phyloP scores from a whole-genome alignment of 1,140 invertebrate species.

The Lucilia cuprina region DNA sequence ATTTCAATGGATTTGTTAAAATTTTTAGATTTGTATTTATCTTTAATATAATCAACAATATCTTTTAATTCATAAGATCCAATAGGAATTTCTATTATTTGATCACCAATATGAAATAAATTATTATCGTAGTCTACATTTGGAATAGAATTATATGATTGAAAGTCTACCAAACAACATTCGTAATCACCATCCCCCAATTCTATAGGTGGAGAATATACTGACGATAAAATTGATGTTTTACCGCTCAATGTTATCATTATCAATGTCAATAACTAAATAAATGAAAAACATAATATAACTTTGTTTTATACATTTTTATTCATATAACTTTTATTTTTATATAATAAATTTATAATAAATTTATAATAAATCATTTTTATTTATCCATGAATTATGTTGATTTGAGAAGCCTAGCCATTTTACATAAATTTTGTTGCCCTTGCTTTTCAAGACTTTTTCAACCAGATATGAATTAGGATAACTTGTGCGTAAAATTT shows the following conservation, averaged over 20 bases:
- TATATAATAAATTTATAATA: not conserved
- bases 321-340: not conserved
- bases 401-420: conserved; percentile 53
- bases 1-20: not conserved
- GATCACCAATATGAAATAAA: conserved; percentile 54
- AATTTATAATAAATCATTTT: not conserved
- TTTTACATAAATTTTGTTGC: conserved; percentile 55
- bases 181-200: conserved; percentile 43
- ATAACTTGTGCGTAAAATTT: conserved; percentile 52
- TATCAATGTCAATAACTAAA: conserved; percentile 41
- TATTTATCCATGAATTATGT: conserved; percentile 54
- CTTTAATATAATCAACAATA: conserved; percentile 37
- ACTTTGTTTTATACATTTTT: not conserved
- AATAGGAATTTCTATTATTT: conserved; percentile 53
- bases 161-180: conserved; percentile 51
- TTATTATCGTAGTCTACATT: conserved; percentile 55
- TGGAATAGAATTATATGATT: conserved; percentile 57
- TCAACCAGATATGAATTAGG: conserved; percentile 56
- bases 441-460: conserved; percentile 49
- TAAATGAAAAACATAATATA: not conserved
- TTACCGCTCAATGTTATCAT: conserved; percentile 44
- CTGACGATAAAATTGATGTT: conserved; percentile 36
- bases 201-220: conserved; percentile 47
- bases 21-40: not conserved
- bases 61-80: conserved; percentile 57